Conservation (phyloP, 2,888 invertebrate species). For the Orthosia incerta region DNA sequence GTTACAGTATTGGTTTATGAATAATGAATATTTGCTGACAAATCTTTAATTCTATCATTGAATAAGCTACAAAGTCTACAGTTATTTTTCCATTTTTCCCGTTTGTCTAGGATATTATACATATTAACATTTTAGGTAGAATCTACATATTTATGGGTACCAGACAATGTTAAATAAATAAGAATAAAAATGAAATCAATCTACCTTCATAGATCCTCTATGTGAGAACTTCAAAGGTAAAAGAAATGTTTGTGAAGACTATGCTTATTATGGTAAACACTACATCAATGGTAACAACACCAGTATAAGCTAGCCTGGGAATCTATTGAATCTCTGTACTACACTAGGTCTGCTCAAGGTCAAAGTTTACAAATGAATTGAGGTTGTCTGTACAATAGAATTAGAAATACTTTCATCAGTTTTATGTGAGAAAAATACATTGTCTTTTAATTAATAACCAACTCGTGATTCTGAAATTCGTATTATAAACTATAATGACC, state of each 20-base stretch:
- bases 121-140: too few species aligned
- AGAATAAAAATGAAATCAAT: too few species aligned
- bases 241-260: neutral
- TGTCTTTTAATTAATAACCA: conserved; percentile 9
- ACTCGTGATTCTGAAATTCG: neutral
- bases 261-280: neutral
- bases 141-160: too few species aligned
- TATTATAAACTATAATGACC: neutral
- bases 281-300: neutral
- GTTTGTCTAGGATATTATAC: too few species aligned
- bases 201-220: too few species aligned
- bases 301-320: neutral
- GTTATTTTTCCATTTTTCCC: too few species aligned
- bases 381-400: neutral
- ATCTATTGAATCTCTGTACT: neutral
- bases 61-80: too few species aligned
- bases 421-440: neutral
- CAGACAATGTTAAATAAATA: too few species aligned
- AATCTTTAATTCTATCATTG: too few species aligned
- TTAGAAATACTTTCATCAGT: neutral
- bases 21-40: too few species aligned
- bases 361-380: neutral
- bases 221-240: too few species aligned
- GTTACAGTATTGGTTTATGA: too few species aligned
- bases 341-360: neutral